phyloP scores from a whole-genome alignment of 2,888 invertebrate species.

The Coenonympha glycerion region DNA sequence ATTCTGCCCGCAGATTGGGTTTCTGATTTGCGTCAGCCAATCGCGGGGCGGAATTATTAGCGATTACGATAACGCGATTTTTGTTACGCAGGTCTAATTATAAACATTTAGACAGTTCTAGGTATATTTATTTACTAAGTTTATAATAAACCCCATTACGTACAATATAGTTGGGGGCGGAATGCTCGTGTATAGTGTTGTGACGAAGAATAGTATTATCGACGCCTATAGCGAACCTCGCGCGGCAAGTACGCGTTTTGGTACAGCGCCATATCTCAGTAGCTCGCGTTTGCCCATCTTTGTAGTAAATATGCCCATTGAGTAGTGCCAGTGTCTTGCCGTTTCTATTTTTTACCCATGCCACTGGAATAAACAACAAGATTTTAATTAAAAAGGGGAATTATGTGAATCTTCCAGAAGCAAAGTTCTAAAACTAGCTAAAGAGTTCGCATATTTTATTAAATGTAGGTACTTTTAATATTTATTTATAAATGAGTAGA shows the following conservation, averaged over 20 bases:
- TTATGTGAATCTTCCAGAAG: no score
- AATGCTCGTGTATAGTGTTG: conserved; percentile 63
- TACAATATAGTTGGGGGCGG: conserved; percentile 33
- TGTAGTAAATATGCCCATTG: conserved; percentile 32
- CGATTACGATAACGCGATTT: no score
- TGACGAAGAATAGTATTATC: conserved; percentile 28
- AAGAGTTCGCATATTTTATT: no score
- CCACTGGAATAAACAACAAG: conserved; percentile 27
- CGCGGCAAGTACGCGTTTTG: conserved; percentile 32
- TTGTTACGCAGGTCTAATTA: no score
- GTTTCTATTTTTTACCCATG: conserved; percentile 24
- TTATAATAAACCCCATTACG: conserved; percentile 33
- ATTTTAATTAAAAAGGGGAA: no score
- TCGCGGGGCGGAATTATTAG: no score
- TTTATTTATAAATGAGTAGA: no score
- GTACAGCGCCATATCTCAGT: conserved; percentile 34
- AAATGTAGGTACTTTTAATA: no score
- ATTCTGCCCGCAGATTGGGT: no score
- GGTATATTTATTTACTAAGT: conserved; percentile 25
- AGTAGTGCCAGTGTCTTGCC: conserved; percentile 29
- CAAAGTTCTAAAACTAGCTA: no score
- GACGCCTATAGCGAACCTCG: conserved; percentile 27
- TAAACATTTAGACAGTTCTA: no score
- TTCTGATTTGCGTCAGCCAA: no score
- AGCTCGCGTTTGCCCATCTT: conserved; percentile 16